Percentiles rank a stretch among this genome's conserved stretches.
Evolutionary conservation across 2,113 vertebrate species (phyloP).

Genomic region (Zosterops hypoxanthus): DNA sequence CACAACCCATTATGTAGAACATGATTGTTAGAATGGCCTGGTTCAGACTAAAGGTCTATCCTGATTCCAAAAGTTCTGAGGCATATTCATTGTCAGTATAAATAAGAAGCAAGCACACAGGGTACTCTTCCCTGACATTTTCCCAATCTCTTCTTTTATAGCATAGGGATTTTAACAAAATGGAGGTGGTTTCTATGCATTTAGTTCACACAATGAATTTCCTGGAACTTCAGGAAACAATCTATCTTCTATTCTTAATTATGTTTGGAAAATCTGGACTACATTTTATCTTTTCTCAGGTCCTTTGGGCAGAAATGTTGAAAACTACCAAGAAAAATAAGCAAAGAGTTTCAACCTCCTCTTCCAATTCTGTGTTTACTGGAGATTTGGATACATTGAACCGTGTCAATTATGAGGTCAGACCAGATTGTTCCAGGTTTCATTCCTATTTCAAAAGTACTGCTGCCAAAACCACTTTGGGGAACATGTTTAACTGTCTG

Average conservation of each 20-base stretch:
- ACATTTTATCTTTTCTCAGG: background rate
- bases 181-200: background rate
- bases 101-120: background rate
- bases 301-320: background rate
- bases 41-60: background rate
- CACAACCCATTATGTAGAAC: background rate
- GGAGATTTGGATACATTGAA: background rate
- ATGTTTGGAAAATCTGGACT: background rate
- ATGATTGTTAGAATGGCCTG: background rate
- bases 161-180: background rate
- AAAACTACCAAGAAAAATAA: background rate
- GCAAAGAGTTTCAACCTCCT: background rate
- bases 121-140: background rate
- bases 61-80: background rate
- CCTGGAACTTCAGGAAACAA: background rate
- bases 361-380: background rate
- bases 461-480: background rate
- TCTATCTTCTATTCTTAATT: background rate
- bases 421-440: background rate
- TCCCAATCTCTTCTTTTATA: background rate
- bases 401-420: background rate
- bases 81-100: background rate
- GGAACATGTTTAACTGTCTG: background rate
- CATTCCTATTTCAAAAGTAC: background rate
- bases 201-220: background rate